Conservation (phyloP, 2,113 vertebrate genomes). For the Xenotilapia caudafasciata region DNA sequence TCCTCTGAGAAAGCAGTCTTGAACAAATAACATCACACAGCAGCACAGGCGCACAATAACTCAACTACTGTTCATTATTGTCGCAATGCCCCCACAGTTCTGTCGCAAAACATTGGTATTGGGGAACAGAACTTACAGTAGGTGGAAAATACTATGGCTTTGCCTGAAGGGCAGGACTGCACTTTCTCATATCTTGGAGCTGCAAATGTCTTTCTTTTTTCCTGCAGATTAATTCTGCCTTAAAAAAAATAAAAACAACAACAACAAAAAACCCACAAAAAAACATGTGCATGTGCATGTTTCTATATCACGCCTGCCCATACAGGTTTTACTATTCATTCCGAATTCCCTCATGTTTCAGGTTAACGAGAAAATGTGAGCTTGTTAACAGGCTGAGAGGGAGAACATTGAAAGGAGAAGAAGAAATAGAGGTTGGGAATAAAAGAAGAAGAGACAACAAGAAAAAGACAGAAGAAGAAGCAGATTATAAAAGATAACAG, state of each 20-base stretch:
- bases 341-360: background rate
- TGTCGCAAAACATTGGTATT: background rate
- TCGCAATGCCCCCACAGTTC: background rate
- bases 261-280: background rate
- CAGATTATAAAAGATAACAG: background rate
- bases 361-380: background rate
- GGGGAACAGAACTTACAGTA: background rate
- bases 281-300: background rate
- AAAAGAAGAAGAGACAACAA: background rate
- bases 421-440: background rate
- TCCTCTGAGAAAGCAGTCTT: constrained; percentile 7
- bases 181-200: background rate
- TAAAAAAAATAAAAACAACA: background rate
- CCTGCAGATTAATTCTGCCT: background rate
- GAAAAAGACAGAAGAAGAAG: background rate
- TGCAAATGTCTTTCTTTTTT: background rate
- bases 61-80: background rate
- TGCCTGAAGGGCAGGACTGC: background rate
- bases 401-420: background rate
- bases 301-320: background rate
- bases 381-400: background rate
- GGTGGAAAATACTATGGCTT: background rate
- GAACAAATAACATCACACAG: background rate
- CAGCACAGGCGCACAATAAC: background rate
- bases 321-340: background rate